Conservation (phyloP, 1,140 invertebrate species). For the Drosophila ohnishii region DNA sequence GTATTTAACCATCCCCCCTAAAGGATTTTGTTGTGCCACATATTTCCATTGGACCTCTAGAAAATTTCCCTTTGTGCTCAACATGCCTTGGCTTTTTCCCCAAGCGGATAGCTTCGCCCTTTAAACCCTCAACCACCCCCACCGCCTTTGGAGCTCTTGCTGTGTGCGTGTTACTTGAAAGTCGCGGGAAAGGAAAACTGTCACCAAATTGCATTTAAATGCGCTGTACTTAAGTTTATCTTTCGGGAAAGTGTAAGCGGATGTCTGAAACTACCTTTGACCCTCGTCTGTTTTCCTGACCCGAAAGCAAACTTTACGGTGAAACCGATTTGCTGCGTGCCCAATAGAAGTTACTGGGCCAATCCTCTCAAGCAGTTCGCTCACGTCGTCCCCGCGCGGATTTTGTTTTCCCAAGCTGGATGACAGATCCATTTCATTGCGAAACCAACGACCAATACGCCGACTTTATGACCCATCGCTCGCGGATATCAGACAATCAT, state of each 20-base stretch:
- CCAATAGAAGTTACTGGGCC: conserved; percentile 16
- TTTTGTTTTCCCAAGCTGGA: conserved; percentile 3
- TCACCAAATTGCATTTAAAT: conserved; percentile 79
- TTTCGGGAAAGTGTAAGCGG: conserved; percentile 38
- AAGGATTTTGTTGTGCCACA: conserved; percentile 5
- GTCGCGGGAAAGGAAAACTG: conserved; percentile 58
- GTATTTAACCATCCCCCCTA: too few relatives aligned
- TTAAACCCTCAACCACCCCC: background rate
- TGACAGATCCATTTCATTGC: conserved; percentile 15
- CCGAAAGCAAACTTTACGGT: conserved; percentile 21
- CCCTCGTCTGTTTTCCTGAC: background rate
- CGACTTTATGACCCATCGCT: conserved; percentile 12
- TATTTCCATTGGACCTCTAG: conserved; percentile 38
- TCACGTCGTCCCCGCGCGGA: conserved; percentile 24
- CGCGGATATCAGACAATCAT: conserved; percentile 27
- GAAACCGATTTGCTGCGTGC: conserved; percentile 47
- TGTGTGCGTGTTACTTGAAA: conserved; percentile 67
- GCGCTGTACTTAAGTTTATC: conserved; percentile 55
- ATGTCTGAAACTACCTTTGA: conserved; percentile 15
- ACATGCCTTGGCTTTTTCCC: conserved; percentile 43
- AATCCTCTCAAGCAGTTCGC: conserved; percentile 17
- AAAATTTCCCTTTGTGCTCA: conserved; percentile 59
- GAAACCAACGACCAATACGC: background rate
- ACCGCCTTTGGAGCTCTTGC: background rate
- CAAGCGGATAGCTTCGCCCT: conserved; percentile 13